Percentiles rank a stretch among this genome's conserved stretches.
These are phyloP conservation scores for Chaenodraco wilsoni DNA, from an alignment of 2,797 vertebrate genomes.

Conservation along the genomic window DNA sequence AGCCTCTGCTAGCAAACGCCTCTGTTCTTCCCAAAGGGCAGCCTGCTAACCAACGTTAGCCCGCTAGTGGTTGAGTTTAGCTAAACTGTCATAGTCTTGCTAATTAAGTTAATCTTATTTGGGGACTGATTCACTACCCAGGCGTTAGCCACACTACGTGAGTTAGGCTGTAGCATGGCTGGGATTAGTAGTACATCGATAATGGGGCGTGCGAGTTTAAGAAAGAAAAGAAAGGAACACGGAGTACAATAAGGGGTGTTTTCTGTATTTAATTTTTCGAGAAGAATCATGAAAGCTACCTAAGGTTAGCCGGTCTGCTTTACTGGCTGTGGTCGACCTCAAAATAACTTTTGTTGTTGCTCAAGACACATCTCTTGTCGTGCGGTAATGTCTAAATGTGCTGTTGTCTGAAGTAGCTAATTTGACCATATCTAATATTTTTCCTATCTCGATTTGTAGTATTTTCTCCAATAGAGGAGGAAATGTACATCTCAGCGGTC, in stretches of 20 bases:
- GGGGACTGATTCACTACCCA: constrained; percentile 38
- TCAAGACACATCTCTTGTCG: neutral
- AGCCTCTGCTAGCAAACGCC: constrained; percentile 58
- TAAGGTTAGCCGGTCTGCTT: neutral
- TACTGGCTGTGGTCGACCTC: neutral
- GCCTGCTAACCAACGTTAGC: constrained; percentile 25
- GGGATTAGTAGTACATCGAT: neutral
- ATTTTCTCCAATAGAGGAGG: neutral
- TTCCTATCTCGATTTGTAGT: neutral
- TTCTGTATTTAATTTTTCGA: neutral
- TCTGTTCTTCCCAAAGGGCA: constrained; percentile 27
- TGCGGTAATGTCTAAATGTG: neutral
- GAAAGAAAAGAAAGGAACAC: neutral
- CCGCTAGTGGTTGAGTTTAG: constrained; percentile 58
- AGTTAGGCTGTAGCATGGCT: constrained; percentile 45
- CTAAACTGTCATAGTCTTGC: constrained; percentile 66
- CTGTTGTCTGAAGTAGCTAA: neutral
- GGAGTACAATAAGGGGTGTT: neutral
- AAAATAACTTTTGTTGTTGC: constrained; percentile 45
- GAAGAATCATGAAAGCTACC: neutral
- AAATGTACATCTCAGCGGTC: neutral
- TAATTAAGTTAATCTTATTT: constrained; percentile 77
- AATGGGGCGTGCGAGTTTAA: neutral
- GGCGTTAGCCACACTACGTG: constrained; percentile 50
- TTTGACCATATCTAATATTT: neutral